phyloP scores from a whole-genome alignment of 1,140 invertebrate species.

The Lethrus apterus region DNA sequence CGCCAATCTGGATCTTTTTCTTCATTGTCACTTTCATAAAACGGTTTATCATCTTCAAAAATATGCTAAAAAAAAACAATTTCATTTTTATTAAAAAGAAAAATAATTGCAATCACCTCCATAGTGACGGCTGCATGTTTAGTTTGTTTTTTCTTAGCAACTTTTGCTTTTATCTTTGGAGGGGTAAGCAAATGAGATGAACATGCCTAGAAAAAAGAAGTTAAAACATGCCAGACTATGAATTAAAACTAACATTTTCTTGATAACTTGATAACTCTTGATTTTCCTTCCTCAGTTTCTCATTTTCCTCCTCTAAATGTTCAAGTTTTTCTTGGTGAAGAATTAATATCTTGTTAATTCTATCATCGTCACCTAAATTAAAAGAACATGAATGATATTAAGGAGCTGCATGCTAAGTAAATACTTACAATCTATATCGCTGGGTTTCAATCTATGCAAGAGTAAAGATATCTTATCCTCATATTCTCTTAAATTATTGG shows the following conservation, averaged over 20 bases:
- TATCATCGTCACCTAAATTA: conserved; percentile 31
- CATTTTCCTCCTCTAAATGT: conserved; percentile 20
- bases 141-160: no score
- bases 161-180: no score
- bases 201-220: no score
- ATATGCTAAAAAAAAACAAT: conserved; percentile 33
- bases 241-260: no score
- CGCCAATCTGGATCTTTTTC: conserved; percentile 63
- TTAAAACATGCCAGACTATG: no score
- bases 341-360: conserved; percentile 30
- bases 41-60: conserved; percentile 20
- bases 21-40: no score
- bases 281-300: conserved; percentile 20
- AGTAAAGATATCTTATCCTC: conserved; percentile 44
- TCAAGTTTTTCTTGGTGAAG: conserved; percentile 32
- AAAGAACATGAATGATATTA: conserved; percentile 1
- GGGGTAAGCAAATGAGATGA: no score
- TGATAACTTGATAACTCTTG: no score
- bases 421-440: conserved; percentile 3
- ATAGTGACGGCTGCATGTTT: no score
- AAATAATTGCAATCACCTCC: not conserved
- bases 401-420: not conserved
- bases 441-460: conserved; percentile 28
- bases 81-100: conserved; percentile 5
- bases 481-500: conserved; percentile 38